Conservation (phyloP, 1,140 invertebrate genomes). For the Drosophila fuyamai region DNA sequence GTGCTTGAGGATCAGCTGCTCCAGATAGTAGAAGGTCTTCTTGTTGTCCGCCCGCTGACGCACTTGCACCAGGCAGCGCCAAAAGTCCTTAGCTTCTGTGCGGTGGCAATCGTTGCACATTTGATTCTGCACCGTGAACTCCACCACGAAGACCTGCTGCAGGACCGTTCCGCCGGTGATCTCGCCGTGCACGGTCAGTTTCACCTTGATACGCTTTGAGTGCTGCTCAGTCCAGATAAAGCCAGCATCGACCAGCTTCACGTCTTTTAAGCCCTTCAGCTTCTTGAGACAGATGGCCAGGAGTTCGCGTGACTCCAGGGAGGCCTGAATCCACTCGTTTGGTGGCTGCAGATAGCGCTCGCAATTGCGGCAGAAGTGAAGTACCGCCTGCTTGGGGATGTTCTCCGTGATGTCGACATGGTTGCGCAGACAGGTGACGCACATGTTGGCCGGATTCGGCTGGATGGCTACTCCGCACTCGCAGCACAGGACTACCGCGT, state of each 20-base stretch:
- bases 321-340: slow-evolving; percentile 94
- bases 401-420: slow-evolving; percentile 97
- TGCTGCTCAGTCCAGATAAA: slow-evolving; percentile 99
- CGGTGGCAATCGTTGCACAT: slow-evolving; percentile 99
- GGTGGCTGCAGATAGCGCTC: slow-evolving; percentile 98
- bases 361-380: slow-evolving; percentile 96
- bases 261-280: slow-evolving; percentile 95
- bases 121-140: slow-evolving; percentile 95
- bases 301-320: slow-evolving; percentile 96
- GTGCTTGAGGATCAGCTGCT: slow-evolving; percentile 98
- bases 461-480: slow-evolving; percentile 93
- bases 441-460: slow-evolving; percentile 99
- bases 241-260: slow-evolving; percentile 96
- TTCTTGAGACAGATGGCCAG: slow-evolving; percentile 96
- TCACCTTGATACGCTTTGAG: slow-evolving; percentile 98
- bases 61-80: slow-evolving; percentile 96
- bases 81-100: slow-evolving; percentile 98
- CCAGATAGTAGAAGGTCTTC: slow-evolving; percentile 99
- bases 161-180: slow-evolving; percentile 92
- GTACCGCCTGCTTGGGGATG: slow-evolving; percentile 96
- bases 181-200: slow-evolving; percentile 98
- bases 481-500: slow-evolving; percentile 87
- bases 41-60: slow-evolving; percentile 96
- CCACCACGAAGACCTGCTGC: slow-evolving; percentile 97
- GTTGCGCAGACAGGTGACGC: slow-evolving; percentile 95